These are phyloP conservation scores for Hypolimnas misippus DNA, from an alignment of 2,888 invertebrate genomes.

Conservation along the genomic window DNA sequence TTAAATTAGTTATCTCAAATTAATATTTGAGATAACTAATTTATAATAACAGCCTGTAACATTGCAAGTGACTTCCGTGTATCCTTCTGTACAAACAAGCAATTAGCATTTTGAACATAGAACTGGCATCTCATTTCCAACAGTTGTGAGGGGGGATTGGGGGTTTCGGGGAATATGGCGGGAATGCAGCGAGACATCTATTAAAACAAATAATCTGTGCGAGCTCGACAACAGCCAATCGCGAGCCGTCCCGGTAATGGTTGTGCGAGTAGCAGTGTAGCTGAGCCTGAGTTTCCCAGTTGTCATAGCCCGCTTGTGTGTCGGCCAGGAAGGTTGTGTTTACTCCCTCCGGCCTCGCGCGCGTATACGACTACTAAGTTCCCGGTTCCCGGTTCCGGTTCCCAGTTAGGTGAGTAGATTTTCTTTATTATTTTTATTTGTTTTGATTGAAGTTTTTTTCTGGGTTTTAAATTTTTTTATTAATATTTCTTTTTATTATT, in stretches of 20 bases:
- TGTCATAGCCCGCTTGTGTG: slow-evolving; percentile 12
- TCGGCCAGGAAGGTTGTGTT: slow-evolving; percentile 16
- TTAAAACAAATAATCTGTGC: background rate
- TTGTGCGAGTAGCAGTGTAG: background rate
- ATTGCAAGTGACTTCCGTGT: too few species aligned
- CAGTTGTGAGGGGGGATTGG: too few species aligned
- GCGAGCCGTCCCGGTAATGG: background rate
- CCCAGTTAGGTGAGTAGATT: background rate
- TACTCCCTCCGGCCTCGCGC: slow-evolving; percentile 11
- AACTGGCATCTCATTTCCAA: too few species aligned
- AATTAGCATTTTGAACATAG: too few species aligned
- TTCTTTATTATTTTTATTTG: background rate
- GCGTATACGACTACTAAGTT: slow-evolving; percentile 4
- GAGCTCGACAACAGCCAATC: background rate
- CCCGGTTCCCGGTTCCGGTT: too few species aligned
- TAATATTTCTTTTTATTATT: background rate
- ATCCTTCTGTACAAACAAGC: too few species aligned
- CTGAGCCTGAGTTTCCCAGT: background rate
- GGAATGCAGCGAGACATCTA: background rate
- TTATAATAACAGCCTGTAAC: too few species aligned
- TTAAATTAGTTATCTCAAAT: too few species aligned
- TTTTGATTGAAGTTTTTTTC: background rate
- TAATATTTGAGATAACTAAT: too few species aligned
- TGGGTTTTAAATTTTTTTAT: background rate
- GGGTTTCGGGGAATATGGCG: background rate